Evolutionary conservation across 2,113 vertebrate species (phyloP), one percentile per base, ranked within the genome.

Genomic region (Gobio gobio): DNA sequence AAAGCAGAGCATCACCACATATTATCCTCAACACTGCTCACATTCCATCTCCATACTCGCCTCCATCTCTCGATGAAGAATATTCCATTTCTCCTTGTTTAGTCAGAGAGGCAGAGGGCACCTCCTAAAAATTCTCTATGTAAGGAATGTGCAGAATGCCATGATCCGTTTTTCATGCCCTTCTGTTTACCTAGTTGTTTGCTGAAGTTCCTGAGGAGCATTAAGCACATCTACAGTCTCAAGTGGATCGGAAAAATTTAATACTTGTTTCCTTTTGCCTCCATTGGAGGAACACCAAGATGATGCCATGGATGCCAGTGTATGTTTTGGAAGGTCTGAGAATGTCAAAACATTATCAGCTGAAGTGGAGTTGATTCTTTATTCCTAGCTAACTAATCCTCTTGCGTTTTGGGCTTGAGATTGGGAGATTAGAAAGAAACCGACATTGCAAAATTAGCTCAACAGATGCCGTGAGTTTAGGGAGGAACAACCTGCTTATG

Each of bases 121-220:
- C 61, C 80, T 78, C 61, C 54, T 59, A 59, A 77, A 76, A 72
- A 83, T 24, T 29, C 43, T 78, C 64, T 64, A 78, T 87, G 86
- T 40, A 49, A 75, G 86, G 86, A 87, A 87, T 87, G 54, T 61
- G 63, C 74, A 83, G 86, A 83, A 87, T 87, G 86, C 86, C 82
- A 87, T 74, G 75, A 61, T 73, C 75, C 64, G 64, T 87, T 83
- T 86, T 76, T 78, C 74, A 47, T 86, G 85, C 36, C 24, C 74
- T 13, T 78, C 74, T 87, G 86, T 83, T 83, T 87, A 73, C 66
- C 73, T 24, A 70, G 78, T 22, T 72, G 22, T 59, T 81, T 86
- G 70, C 47, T 6, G 70, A 86, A 47, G 72, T 56, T 77, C 68
- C 86, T 51, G 51, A 72, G 81, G 54, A 63, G 81, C 26, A 10